Conservation (phyloP, 1,140 invertebrate species). For the Gonioctena quinquepunctata region DNA sequence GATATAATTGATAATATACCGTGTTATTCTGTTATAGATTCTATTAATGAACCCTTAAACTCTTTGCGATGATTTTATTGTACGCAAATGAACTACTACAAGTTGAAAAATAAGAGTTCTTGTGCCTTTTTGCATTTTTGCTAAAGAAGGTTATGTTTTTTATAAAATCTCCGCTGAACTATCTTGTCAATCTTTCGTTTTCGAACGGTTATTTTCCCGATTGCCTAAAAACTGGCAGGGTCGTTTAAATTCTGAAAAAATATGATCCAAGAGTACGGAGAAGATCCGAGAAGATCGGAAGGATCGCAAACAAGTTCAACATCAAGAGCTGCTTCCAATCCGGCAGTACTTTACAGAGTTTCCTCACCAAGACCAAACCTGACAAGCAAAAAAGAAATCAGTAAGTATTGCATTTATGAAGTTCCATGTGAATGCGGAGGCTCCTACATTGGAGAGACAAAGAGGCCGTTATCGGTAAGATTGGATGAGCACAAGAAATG, state of each 20-base stretch:
- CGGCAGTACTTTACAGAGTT: too few species aligned
- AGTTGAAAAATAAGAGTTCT: not conserved
- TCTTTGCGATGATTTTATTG: not conserved
- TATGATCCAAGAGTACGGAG: too few species aligned
- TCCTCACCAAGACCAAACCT: too few species aligned
- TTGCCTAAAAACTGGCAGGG: not conserved
- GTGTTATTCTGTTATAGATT: not conserved
- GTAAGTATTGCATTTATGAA: too few species aligned
- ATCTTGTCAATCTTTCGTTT: not conserved
- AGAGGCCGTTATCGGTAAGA: too few species aligned
- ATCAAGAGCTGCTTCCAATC: too few species aligned
- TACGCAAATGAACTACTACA: not conserved
- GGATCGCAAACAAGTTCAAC: too few species aligned
- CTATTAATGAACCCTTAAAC: not conserved
- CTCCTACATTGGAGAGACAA: too few species aligned
- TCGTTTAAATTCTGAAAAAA: not conserved
- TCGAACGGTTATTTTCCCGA: not conserved
- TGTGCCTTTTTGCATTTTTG: not conserved
- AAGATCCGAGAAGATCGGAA: too few species aligned
- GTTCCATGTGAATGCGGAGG: too few species aligned
- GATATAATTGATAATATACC: not conserved
- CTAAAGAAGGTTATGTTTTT: not conserved
- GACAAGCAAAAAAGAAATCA: too few species aligned
- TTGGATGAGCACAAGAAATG: too few species aligned
- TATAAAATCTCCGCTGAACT: not conserved